These are phyloP conservation scores for Hydrochoerus hydrochaeris DNA, from an alignment of 2,113 vertebrate species.

Conservation along the genomic window DNA sequence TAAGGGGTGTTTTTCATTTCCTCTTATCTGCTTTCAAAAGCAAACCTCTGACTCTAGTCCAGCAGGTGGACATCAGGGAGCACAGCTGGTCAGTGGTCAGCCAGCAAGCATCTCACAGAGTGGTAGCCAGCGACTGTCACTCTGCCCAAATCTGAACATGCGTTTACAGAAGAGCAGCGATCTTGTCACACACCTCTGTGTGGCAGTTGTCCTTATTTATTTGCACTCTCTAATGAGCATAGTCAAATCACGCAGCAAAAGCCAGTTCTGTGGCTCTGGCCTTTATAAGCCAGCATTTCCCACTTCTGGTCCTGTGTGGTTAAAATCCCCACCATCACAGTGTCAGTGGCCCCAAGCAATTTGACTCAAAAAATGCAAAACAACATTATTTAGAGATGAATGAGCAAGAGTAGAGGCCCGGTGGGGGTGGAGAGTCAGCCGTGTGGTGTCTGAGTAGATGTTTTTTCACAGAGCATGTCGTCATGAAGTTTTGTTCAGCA, in stretches of 20 bases:
- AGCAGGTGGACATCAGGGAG: neutral
- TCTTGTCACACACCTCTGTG: neutral
- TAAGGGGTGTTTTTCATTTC: neutral
- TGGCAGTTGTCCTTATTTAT: slow-evolving; percentile 4
- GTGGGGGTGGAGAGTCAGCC: neutral
- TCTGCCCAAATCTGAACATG: neutral
- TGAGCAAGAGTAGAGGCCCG: neutral
- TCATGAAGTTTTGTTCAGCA: neutral
- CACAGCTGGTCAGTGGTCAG: neutral
- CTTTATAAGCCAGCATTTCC: neutral
- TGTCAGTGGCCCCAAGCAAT: neutral
- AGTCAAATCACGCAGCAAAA: neutral
- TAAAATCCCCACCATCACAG: neutral
- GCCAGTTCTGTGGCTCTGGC: neutral
- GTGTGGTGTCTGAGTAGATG: neutral
- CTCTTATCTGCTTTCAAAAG: slow-evolving; percentile 49
- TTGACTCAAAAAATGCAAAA: neutral
- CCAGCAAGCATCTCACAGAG: neutral
- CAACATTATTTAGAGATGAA: neutral
- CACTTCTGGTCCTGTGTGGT: neutral
- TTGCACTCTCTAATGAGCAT: neutral
- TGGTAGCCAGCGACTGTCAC: slow-evolving; percentile 13
- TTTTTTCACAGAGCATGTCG: neutral
- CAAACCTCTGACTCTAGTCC: neutral
- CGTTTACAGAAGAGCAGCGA: neutral